A percentile compares a stretch with the other conserved stretches of the same genome.
These are phyloP conservation scores for Acanthisitta chloris DNA, from an alignment of 2,113 vertebrate genomes.

Conservation along the genomic window DNA sequence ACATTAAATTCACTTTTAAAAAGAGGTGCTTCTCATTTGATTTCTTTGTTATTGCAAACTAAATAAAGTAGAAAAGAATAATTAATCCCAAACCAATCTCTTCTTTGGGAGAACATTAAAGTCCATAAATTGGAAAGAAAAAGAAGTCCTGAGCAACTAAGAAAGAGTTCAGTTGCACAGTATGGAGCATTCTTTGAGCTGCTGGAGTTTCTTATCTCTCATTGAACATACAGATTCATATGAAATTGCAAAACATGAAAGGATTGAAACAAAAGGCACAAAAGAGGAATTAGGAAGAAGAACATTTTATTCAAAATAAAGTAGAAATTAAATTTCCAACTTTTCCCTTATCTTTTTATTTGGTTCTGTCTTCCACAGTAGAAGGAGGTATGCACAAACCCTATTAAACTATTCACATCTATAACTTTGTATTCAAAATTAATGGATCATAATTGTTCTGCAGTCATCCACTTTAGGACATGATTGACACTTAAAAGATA, in stretches of 20 bases:
- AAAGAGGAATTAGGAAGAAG: not conserved
- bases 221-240: not conserved
- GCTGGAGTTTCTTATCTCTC: not conserved
- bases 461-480: not conserved
- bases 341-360: not conserved
- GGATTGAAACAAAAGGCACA: not conserved
- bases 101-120: not conserved
- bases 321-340: not conserved
- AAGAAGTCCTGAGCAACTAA: not conserved
- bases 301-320: not conserved
- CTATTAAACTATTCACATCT: not conserved
- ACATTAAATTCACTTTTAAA: not conserved
- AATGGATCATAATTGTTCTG: not conserved
- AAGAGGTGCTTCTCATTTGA: not conserved
- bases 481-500: slow-evolving; percentile 9
- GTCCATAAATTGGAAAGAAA: not conserved
- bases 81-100: not conserved
- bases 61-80: not conserved
- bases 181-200: not conserved
- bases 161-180: not conserved
- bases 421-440: not conserved
- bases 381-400: not conserved
- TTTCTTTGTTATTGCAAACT: not conserved
- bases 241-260: not conserved
- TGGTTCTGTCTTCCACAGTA: not conserved